Evolutionary conservation across 2,888 invertebrate genomes (phyloP), one percentile per base, ranked within the genome.

Genomic region (Morpho deidamia): DNA sequence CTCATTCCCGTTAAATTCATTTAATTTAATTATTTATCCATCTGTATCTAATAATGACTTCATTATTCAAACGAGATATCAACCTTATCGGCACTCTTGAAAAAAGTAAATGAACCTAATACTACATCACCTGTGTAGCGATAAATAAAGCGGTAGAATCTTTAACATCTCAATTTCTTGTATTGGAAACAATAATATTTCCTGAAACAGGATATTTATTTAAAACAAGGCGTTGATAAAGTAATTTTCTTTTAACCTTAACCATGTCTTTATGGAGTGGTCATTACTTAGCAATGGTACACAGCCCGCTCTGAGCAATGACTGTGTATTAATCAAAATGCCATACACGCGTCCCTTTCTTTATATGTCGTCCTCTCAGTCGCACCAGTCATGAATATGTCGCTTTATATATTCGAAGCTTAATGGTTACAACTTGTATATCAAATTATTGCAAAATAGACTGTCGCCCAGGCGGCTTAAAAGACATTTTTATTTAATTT

Each of bases 221-320:
- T 85, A 85, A 89, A 89, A 88, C 87, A 87, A 88, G 89, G 86
- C 88, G 89, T 87, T 89, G 89, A 89, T 89, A 88, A 88, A 89
- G 88, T 89, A 89, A 89, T 89, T 88, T 89, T 88, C 87, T 89
- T 89, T 88, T 87, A 88, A 88, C 89, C 88, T 88, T 88, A 87
- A 87, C 86, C 89, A 84, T 88, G 88, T 89, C 88, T 87, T 89
- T 86, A 88, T 88, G 88, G 89, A 87, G 83, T 84, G 89, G 88
- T 83, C 88, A 89, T 88, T 89, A 89, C 88, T 89, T 89, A 89
- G 88, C 83, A 85, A 85, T 85, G 89, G 87, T 86, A 87, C 88
- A 87, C 83, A 86, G 86, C 80, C 79, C 83, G 83, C 83, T 83
- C 85, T 90, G 90, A 90, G 89, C 83, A 89, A 90, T 90, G 84